Conservation (phyloP, 92 coral and sea anemone species). For the Parazoanthus atlanticus region DNA sequence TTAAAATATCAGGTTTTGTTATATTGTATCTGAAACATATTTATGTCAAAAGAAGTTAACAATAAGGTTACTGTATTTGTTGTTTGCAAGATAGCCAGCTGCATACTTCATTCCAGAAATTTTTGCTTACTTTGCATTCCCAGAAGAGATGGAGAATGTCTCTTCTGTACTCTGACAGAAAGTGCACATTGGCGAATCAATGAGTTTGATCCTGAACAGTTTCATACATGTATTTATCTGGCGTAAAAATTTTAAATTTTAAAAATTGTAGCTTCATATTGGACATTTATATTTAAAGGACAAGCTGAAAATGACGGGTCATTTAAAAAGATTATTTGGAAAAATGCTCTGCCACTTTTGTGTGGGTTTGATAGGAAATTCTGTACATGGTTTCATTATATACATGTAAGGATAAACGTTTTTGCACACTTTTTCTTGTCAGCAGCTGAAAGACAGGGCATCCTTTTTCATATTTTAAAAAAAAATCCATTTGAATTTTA, state of each 20-base stretch:
- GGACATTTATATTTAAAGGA: neutral
- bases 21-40: neutral
- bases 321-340: neutral
- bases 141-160: neutral
- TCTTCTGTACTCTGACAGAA: neutral
- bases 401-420: too few species aligned
- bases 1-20: neutral
- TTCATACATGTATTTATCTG: too few species aligned
- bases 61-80: neutral
- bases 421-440: too few species aligned
- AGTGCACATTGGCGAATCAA: neutral
- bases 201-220: neutral
- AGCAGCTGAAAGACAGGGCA: too few species aligned
- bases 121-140: neutral
- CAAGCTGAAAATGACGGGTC: neutral
- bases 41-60: neutral
- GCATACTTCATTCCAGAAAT: neutral
- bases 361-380: neutral
- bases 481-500: neutral
- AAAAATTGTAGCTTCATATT: neutral
- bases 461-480: neutral
- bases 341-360: neutral
- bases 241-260: neutral
- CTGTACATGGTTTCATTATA: neutral
- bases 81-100: neutral